These are phyloP conservation scores for Onychomys arenicola DNA, from an alignment of 2,797 vertebrate species.

Conservation along the genomic window DNA sequence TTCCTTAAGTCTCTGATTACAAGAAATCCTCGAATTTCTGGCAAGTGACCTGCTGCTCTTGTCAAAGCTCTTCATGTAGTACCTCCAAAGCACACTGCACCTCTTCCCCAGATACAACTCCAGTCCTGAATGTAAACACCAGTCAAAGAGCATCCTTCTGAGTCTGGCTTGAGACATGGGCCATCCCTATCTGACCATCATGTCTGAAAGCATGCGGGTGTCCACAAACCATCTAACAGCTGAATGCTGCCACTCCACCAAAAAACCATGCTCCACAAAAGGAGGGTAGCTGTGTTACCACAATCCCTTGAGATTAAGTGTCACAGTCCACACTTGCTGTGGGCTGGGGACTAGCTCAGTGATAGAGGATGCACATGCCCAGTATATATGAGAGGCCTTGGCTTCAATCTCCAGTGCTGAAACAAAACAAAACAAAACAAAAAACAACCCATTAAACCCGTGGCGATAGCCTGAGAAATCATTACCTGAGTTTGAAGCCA, in stretches of 20 bases:
- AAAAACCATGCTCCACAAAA: not conserved
- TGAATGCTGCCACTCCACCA: not conserved
- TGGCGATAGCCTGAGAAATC: conserved; percentile 4
- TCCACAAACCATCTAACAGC: not conserved
- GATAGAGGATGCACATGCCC: too few relatives aligned
- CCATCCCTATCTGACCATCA: not conserved
- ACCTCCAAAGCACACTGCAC: conserved; percentile 4
- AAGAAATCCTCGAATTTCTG: conserved; percentile 52
- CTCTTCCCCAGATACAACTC: not conserved
- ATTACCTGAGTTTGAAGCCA: conserved; percentile 95
- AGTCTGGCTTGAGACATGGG: not conserved
- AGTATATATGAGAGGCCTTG: not conserved
- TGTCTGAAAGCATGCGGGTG: conserved; percentile 2
- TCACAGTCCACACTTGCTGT: conserved; percentile 14
- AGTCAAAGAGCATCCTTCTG: not conserved
- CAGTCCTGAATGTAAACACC: not conserved
- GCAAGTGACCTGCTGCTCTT: conserved; percentile 11
- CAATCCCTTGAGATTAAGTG: not conserved
- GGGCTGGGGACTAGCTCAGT: not conserved
- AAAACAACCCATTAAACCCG: not conserved
- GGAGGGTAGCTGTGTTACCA: not conserved
- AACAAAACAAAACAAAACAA: not conserved
- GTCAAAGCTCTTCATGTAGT: conserved; percentile 44
- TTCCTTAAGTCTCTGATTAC: conserved; percentile 36
- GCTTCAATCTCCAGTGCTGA: not conserved